Evolutionary conservation across 2,797 vertebrate species (phyloP).

Genomic region (Neopelma chrysocephalum): DNA sequence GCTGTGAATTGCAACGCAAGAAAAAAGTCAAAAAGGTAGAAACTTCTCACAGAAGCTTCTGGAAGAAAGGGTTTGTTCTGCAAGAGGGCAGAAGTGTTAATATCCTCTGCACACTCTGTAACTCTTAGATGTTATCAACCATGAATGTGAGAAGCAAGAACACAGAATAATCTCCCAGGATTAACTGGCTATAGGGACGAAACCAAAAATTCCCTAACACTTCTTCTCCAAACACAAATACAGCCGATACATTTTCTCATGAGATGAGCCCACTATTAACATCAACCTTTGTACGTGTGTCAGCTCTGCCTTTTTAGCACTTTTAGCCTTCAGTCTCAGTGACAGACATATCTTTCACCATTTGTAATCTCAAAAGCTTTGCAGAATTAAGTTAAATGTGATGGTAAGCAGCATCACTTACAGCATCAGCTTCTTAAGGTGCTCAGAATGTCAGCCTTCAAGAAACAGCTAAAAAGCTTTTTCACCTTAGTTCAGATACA

Average conservation of each 20-base stretch:
- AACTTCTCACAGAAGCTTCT: neutral
- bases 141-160: constrained; percentile 10
- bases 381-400: neutral
- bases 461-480: neutral
- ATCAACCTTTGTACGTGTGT: neutral
- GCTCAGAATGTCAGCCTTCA: neutral
- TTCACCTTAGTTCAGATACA: neutral
- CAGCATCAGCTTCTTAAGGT: fast-evolving
- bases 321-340: neutral
- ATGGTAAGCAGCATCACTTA: neutral
- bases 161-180: neutral
- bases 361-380: neutral
- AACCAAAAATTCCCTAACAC: neutral
- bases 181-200: neutral
- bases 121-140: neutral
- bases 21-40: neutral
- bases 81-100: neutral
- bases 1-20: neutral
- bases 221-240: neutral
- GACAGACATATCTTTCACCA: neutral
- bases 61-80: neutral
- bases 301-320: constrained; percentile 41
- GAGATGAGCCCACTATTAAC: neutral
- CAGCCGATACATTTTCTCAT: neutral
- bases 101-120: neutral